Base-by-base conservation (phyloP, 2,888 invertebrate genomes). In the Nowickia ferox region DNA sequence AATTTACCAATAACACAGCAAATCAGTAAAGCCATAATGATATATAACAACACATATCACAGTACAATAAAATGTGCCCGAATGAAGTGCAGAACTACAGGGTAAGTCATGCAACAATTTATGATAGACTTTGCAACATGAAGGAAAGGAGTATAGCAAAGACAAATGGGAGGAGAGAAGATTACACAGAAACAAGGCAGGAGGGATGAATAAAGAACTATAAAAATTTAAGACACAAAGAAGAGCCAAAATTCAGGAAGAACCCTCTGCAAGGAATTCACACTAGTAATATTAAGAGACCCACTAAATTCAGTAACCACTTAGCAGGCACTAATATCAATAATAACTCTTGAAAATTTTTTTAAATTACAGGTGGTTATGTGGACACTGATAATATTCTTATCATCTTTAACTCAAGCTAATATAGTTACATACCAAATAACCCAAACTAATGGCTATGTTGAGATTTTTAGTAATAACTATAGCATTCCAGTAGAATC, bases 231-330 rank as follows among this genome's bases (percentile, higher is more conserved):
- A 30, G 81, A 48, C 81, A 84, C 30, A 84, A 81, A 38, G 61
- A 83, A 81, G 46, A 76, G 42, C 76, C 81, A 17, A 84, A 84
- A 46, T 80, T 80, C 51, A 84, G 75, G 44, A 84, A 84, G 71
- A 65, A 75, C 38, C 17, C n/a, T 2, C 30, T 75, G 9, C 48
- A 30, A 11, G 74, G 55, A 42, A 57, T 80, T 11, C 80, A 80
- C 46, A 57, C 38, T 8, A 59, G 42, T 44, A 76, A 77, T 13
- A 82, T 82, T 51, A 82, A 82, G 76, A 65, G 66, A 42, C 75
- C 81, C n/a, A 61, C 30, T 38, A 81, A 74, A 66, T 66, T n/a
- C n/a, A n/a, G n/a, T n/a, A n/a, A n/a, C n/a, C n/a, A n/a, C n/a
- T n/a, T n/a, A n/a, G n/a, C n/a, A n/a, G n/a, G n/a, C n/a, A n/a